A percentile compares a stretch with the other conserved stretches of the same genome.
Conservation (phyloP, 2,797 vertebrate genomes). For the Amphiprion clarkii region DNA sequence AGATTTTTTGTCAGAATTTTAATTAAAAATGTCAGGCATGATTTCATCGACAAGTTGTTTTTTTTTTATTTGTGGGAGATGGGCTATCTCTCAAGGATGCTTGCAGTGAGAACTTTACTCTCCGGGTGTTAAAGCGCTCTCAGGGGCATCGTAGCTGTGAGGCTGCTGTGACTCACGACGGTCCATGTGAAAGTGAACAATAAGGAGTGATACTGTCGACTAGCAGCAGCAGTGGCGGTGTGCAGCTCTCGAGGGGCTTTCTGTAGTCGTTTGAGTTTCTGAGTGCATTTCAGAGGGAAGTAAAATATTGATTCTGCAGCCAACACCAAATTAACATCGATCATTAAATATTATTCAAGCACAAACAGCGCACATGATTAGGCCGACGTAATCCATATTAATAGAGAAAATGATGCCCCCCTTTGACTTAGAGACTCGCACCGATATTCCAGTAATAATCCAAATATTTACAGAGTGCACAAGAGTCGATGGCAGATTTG, state of each 20-base stretch:
- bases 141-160: conserved; percentile 3
- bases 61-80: not conserved
- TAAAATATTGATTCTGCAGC: conserved; percentile 70
- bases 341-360: conserved; percentile 72
- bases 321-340: conserved; percentile 69
- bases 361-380: conserved; percentile 55
- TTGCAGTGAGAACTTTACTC: conserved; percentile 45
- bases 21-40: conserved; percentile 72
- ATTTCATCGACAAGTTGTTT: conserved; percentile 60
- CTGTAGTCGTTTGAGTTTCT: conserved; percentile 46
- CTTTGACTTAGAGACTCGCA: conserved; percentile 57
- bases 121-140: conserved; percentile 12
- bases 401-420: conserved; percentile 57
- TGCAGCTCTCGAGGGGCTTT: conserved; percentile 16
- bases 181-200: conserved; percentile 8
- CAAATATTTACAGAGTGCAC: conserved; percentile 59
- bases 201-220: not conserved
- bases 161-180: not conserved
- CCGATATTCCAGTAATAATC: conserved; percentile 36
- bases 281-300: conserved; percentile 48
- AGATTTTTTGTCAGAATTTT: conserved; percentile 62
- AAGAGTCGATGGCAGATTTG: conserved; percentile 40
- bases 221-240: not conserved
- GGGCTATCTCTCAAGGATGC: conserved; percentile 48
- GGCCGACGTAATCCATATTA: conserved; percentile 57